Conservation (phyloP, 2,797 vertebrate species). For the Arnoldichthys spilopterus region DNA sequence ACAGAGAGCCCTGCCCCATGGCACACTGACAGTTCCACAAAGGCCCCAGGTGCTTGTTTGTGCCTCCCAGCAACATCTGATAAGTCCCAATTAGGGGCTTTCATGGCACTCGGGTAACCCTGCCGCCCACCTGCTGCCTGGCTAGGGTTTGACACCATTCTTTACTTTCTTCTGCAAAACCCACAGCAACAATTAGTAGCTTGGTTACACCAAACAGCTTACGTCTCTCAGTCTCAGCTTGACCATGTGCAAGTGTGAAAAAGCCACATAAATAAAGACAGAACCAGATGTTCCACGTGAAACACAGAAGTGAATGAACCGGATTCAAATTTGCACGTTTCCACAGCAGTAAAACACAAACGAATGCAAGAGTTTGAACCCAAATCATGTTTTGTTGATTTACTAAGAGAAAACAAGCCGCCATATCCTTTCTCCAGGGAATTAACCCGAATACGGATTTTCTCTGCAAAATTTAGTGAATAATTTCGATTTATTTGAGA, state of each 20-base stretch:
- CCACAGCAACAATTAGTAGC: neutral
- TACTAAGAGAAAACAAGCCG: no score
- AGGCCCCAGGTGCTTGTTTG: constrained; percentile 69
- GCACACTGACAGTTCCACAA: constrained; percentile 66
- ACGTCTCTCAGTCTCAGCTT: no score
- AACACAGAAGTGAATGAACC: no score
- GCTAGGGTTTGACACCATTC: constrained; percentile 25
- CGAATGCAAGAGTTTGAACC: no score
- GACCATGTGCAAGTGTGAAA: neutral
- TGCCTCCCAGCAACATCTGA: constrained; percentile 74
- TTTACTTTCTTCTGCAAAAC: constrained; percentile 55
- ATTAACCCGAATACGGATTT: no score
- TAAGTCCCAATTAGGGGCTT: constrained; percentile 77
- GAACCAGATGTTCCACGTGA: no score
- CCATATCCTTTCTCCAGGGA: no score
- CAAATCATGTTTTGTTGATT: no score
- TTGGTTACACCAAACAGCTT: constrained; percentile 4
- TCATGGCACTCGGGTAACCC: constrained; percentile 43
- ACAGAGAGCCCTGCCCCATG: constrained; percentile 27
- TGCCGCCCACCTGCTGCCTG: constrained; percentile 60
- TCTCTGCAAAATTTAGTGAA: no score
- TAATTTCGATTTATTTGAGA: no score
- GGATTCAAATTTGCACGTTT: neutral
- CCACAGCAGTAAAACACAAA: no score
- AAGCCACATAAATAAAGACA: neutral